Base-by-base conservation (phyloP, 2,888 invertebrate genomes). In the Cephus pygmeus region DNA sequence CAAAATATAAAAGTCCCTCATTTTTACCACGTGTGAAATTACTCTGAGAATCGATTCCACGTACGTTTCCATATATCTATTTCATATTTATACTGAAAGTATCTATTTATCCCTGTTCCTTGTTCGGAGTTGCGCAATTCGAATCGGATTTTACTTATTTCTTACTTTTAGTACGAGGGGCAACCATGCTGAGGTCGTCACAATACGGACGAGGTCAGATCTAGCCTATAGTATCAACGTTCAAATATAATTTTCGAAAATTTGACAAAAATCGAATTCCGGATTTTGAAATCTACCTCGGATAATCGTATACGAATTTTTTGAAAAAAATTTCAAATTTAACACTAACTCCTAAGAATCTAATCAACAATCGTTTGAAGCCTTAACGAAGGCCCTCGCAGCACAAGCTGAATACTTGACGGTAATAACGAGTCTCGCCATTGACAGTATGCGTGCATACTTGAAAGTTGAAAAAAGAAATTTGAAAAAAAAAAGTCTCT, bases 361-460 rank as follows among this genome's bases (percentile, higher is more conserved):
- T 90, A 88, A 90, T 83, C 90, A 90, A 78, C 89, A 90, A 80
- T 89, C 90, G 68, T 90, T 90, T 83, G 89, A 89, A 79, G 88
- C 89, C 68, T 81, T 90, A 80, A 89, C 88, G 90, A 89, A 88
- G 79, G 86, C 87, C 76, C 83, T 89, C 74, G 90, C 88, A 9
- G 79, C 79, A 73, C 86, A 85, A 76, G 88, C 86, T 36, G 89
- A 90, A 84, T 85, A 79, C 73, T 85, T 90, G 68, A 88, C 90
- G 40, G 87, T 90, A 76, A 83, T 89, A 79, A 90, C 90, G 34
- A 89, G 90, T 31, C 81, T 81, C 88, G 69, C 87, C 88, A 12
- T 83, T 86, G 73, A 88, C 89, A 87, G 88, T 88, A 84, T 36
- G 84, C 80, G 15, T 75, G 4, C 9, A 4, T 71, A 31, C 23